Conservation (phyloP, 2,888 invertebrate species). For the Cantharis lateralis region DNA sequence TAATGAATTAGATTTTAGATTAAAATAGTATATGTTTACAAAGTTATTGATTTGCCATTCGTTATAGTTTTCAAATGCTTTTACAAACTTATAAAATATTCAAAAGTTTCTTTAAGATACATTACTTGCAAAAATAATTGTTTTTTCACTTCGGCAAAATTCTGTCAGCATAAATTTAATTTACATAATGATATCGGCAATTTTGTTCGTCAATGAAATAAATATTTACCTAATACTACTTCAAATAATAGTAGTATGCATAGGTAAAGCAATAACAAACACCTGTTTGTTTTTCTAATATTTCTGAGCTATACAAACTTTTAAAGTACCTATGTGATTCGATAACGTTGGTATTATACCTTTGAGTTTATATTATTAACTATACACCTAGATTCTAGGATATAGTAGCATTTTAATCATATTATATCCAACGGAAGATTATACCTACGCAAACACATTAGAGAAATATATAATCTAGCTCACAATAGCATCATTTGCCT, state of each 20-base stretch:
- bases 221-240: neutral
- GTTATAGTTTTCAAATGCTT: neutral
- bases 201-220: neutral
- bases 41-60: neutral
- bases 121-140: neutral
- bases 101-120: neutral
- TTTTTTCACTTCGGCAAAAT: neutral
- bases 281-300: neutral
- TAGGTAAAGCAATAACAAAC: neutral
- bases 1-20: neutral
- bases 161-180: neutral
- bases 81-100: neutral
- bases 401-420: neutral
- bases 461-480: neutral
- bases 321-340: neutral
- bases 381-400: neutral
- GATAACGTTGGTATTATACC: neutral
- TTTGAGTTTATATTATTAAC: neutral
- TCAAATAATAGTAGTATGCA: neutral
- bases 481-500: neutral
- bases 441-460: neutral
- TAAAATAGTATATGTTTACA: neutral
- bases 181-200: neutral
- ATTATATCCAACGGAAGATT: neutral
- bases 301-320: neutral